Evolutionary conservation across 37 sponge, comb jelly and placozoan genomes (phyloP).

Genomic region (Crambe crambe): DNA sequence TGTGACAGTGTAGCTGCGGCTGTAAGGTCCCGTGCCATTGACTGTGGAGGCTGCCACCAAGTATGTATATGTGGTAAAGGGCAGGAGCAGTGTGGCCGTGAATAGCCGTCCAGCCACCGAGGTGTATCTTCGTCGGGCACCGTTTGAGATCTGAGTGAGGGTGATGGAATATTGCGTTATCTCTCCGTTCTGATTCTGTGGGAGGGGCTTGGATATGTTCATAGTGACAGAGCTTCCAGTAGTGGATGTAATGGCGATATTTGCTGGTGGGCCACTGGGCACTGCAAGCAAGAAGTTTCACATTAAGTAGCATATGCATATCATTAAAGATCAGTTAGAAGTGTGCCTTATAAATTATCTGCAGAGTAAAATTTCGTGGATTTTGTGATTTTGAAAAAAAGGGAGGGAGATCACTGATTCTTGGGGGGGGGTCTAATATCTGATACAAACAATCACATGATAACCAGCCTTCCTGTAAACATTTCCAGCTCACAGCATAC

Average conservation of each 20-base stretch:
- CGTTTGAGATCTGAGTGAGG: slow-evolving; percentile 6
- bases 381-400: too few species aligned
- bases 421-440: too few species aligned
- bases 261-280: slow-evolving; percentile 40
- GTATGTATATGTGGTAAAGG: slow-evolving; percentile 17
- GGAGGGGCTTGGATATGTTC: slow-evolving; percentile 13
- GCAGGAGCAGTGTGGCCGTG: neutral
- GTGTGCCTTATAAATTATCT: neutral
- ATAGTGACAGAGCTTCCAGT: slow-evolving; percentile 22
- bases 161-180: neutral
- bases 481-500: neutral
- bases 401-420: too few species aligned
- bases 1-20: neutral
- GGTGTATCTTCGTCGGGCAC: neutral
- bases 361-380: neutral
- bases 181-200: slow-evolving; percentile 35
- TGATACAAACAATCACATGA: too few species aligned
- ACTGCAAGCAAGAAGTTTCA: slow-evolving; percentile 11
- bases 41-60: slow-evolving; percentile 39
- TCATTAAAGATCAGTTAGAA: neutral
- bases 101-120: neutral
- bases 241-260: neutral
- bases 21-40: slow-evolving; percentile 43
- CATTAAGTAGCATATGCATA: neutral
- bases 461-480: too few species aligned